A percentile compares a stretch with the other conserved stretches of the same genome.
Conservation (phyloP, 2,888 invertebrate species). For the Lochmaea capreae region DNA sequence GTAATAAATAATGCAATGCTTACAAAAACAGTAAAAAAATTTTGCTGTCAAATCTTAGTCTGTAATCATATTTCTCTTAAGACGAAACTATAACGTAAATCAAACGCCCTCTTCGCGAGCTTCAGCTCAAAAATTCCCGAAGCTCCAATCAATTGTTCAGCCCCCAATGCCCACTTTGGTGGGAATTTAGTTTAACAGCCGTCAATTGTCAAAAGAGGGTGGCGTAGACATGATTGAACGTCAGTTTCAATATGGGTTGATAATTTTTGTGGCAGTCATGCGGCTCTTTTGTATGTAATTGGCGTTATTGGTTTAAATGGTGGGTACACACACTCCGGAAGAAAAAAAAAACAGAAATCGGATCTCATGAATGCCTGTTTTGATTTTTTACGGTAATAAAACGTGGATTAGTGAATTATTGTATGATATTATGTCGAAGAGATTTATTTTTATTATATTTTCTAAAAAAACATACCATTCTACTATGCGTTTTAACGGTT, state of each 20-base stretch:
- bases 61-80: too few relatives aligned
- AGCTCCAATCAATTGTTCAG: constrained; percentile 49
- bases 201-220: constrained; percentile 58
- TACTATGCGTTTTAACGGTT: neutral
- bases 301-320: constrained; percentile 57
- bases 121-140: neutral
- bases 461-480: neutral
- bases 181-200: constrained; percentile 59
- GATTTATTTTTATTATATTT: constrained; percentile 6
- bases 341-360: constrained; percentile 44
- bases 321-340: constrained; percentile 46
- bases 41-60: too few relatives aligned
- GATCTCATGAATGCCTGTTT: constrained; percentile 41
- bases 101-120: neutral
- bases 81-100: neutral
- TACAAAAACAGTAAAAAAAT: too few relatives aligned
- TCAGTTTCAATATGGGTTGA: constrained; percentile 59
- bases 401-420: constrained; percentile 41
- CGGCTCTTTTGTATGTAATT: constrained; percentile 55
- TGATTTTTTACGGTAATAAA: constrained; percentile 48
- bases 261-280: constrained; percentile 57
- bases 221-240: constrained; percentile 56
- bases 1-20: too few relatives aligned
- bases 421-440: constrained; percentile 9
- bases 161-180: constrained; percentile 56